Base-by-base conservation (phyloP, 2,888 invertebrate genomes). In the Xanthorhoe designata region DNA sequence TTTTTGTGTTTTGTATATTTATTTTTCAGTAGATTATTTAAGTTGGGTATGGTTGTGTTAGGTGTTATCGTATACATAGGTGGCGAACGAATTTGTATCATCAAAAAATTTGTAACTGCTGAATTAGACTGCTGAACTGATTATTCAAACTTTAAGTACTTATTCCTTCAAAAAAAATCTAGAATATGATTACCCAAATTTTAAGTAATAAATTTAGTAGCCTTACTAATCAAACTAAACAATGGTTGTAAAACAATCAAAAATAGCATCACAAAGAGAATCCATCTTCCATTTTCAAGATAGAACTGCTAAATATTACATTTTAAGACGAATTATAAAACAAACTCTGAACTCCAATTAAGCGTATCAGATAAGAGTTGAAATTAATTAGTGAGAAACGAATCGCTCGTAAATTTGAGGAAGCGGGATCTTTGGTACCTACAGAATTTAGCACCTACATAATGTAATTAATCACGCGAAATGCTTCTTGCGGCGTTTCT, bases 341-440 rank as follows among this genome's bases (percentile, higher is more conserved):
- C 79, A 82, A 87, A 84, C 77, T 83, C 74, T 65, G 73, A 84
- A 84, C 82, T 83, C 85, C 86, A 86, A 87, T 87, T 85, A 83
- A 80, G 83, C 79, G 80, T 81, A 83, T 84, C 82, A 83, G 85
- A 87, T 84, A 84, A 84, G 84, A 84, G 83, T 81, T 78, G 76
- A 86, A 88, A 89, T 89, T 89, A 90, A 90, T 89, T 88, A 87
- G 83, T 71, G 82, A 52, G 79, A 78, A 83, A 81, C 82, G 83
- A 78, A 83, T 81, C 78, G 80, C 75, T 79, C 79, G 84, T 87
- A 87, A 89, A 88, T 90, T 88, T 68, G 75, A 69, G 74, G 74
- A 75, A 78, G 72, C 77, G 76, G 78, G 78, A 79, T 81, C 82
- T 77, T 84, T 77, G 76, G 50, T 47, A 59, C n/a, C 13, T 51